These are phyloP conservation scores for Panagrolaimus sp. DNA, from an alignment of 1,140 invertebrate species.

Conservation along the genomic window DNA sequence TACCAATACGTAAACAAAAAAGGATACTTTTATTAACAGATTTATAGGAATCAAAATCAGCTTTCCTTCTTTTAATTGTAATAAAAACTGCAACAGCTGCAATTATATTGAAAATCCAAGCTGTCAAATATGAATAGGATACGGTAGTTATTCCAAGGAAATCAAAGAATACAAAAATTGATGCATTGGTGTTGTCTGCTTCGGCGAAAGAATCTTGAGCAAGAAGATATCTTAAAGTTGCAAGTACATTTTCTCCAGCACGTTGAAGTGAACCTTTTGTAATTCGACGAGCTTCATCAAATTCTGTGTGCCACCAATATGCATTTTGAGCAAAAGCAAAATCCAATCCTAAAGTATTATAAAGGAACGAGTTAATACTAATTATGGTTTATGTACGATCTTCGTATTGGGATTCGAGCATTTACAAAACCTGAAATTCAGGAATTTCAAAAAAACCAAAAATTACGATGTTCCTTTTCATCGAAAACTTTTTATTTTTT, in stretches of 20 bases:
- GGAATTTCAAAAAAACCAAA: no score
- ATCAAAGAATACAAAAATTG: slow-evolving; percentile 17
- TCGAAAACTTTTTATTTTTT: no score
- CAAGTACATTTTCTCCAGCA: slow-evolving; percentile 14
- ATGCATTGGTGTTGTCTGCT: not conserved
- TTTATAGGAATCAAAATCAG: not conserved
- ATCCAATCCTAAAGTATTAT: not conserved
- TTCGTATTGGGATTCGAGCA: no score
- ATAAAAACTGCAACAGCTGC: not conserved
- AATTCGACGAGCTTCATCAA: slow-evolving; percentile 13
- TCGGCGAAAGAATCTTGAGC: not conserved
- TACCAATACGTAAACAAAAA: no score
- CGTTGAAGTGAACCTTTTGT: not conserved
- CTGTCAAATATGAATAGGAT: not conserved
- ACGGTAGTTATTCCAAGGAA: not conserved
- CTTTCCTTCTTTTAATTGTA: not conserved
- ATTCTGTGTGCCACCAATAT: slow-evolving; percentile 21
- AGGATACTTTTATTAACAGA: not conserved
- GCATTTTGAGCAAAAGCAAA: slow-evolving; percentile 17
- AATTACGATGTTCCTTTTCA: no score
- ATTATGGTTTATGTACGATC: no score
- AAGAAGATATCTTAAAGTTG: not conserved
- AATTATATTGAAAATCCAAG: not conserved
- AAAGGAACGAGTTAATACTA: not conserved
- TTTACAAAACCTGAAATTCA: no score